These are phyloP conservation scores for Nephila pilipes DNA, from an alignment of 1,140 invertebrate genomes.

Conservation along the genomic window DNA sequence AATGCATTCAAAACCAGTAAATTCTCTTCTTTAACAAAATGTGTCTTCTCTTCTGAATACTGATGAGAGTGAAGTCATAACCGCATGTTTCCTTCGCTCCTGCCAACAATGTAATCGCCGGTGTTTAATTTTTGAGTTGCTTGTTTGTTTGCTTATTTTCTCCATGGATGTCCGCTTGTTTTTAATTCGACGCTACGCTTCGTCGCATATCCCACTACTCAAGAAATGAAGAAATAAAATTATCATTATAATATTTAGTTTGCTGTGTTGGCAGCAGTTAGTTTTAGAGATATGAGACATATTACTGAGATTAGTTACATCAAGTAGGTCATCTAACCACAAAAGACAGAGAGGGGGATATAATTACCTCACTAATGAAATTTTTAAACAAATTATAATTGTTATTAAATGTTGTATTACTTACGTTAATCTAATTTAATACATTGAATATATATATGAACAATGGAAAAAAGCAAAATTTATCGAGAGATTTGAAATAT, in stretches of 20 bases:
- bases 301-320: no score
- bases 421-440: no score
- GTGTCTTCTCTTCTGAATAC: constrained; percentile 67
- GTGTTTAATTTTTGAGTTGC: constrained; percentile 64
- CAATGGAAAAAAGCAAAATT: no score
- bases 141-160: constrained; percentile 62
- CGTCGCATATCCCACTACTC: background rate
- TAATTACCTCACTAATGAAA: no score
- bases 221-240: no score
- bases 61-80: constrained; percentile 68
- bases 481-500: no score
- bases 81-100: constrained; percentile 69
- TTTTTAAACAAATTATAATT: no score
- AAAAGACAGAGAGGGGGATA: no score
- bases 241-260: background rate
- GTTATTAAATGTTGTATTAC: no score
- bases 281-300: background rate
- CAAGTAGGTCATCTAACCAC: no score
- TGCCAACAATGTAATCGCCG: constrained; percentile 70
- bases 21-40: constrained; percentile 64
- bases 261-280: background rate
- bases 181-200: constrained; percentile 51
- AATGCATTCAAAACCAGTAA: constrained; percentile 54
- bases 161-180: constrained; percentile 16
- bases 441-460: no score